Evolutionary conservation across 2,888 invertebrate genomes (phyloP).

Genomic region (Meteorus colon): DNA sequence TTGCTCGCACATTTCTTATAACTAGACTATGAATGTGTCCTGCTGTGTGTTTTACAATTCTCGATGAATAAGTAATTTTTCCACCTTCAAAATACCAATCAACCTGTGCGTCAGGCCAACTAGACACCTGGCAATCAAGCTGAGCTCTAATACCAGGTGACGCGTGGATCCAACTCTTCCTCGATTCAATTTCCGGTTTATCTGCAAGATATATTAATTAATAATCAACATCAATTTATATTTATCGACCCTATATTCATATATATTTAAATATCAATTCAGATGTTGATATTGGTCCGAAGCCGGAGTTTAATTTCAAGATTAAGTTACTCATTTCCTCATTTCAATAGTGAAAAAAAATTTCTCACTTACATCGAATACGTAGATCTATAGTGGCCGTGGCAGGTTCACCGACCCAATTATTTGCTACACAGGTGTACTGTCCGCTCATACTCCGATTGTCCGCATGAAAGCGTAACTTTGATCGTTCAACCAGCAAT

Average conservation of each 20-base stretch:
- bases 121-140: slow-evolving; percentile 81
- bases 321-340: not conserved
- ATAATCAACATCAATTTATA: slow-evolving; percentile 8
- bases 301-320: too few species aligned
- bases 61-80: slow-evolving; percentile 59
- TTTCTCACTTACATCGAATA: slow-evolving; percentile 79
- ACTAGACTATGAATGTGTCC: slow-evolving; percentile 79
- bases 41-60: slow-evolving; percentile 74
- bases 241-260: not conserved
- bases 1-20: slow-evolving; percentile 79
- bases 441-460: slow-evolving; percentile 81
- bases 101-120: slow-evolving; percentile 80
- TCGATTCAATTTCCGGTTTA: slow-evolving; percentile 82
- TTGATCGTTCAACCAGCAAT: slow-evolving; percentile 77
- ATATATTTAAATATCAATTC: slow-evolving; percentile 8
- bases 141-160: slow-evolving; percentile 82
- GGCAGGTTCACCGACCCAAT: slow-evolving; percentile 85
- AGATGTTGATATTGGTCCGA: slow-evolving; percentile 6
- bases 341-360: too few species aligned
- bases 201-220: slow-evolving; percentile 74
- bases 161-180: slow-evolving; percentile 83
- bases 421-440: slow-evolving; percentile 83
- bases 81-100: slow-evolving; percentile 69
- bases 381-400: slow-evolving; percentile 80
- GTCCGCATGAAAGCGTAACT: slow-evolving; percentile 80